Evolutionary conservation across 2,888 invertebrate genomes (phyloP).

Genomic region (Diplazon laetatorius): DNA sequence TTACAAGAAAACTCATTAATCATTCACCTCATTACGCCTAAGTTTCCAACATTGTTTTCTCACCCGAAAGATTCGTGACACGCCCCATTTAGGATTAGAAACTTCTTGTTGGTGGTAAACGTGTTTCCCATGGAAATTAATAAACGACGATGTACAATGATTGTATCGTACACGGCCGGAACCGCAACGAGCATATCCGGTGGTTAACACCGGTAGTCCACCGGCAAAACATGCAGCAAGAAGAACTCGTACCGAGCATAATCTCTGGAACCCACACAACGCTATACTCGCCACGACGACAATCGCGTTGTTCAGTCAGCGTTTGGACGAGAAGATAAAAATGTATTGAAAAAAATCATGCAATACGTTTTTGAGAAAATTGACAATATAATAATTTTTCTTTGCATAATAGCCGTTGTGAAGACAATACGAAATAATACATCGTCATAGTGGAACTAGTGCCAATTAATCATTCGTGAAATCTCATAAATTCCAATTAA

Average conservation of each 20-base stretch:
- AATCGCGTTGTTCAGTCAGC: neutral
- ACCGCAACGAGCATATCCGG: conserved; percentile 45
- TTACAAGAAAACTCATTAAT: too few relatives aligned
- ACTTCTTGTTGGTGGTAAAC: conserved; percentile 41
- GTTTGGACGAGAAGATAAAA: too few relatives aligned
- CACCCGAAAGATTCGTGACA: conserved; percentile 2
- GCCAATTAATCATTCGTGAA: too few relatives aligned
- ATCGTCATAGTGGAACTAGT: neutral
- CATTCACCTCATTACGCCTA: conserved; percentile 47
- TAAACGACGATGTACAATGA: conserved; percentile 34
- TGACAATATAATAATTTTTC: too few relatives aligned
- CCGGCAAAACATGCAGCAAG: conserved; percentile 28
- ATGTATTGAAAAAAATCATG: too few relatives aligned
- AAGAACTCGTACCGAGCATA: conserved; percentile 37
- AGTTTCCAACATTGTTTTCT: conserved; percentile 17
- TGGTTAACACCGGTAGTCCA: conserved; percentile 44
- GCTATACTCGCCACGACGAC: neutral
- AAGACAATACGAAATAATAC: neutral
- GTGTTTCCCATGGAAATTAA: conserved; percentile 29
- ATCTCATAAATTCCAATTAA: too few relatives aligned
- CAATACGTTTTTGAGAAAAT: too few relatives aligned
- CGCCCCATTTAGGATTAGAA: conserved; percentile 52
- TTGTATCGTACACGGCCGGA: conserved; percentile 34
- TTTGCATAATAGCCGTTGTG: too few relatives aligned
- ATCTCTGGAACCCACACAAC: conserved; percentile 9